These are phyloP conservation scores for Drosophila diplacantha DNA, from an alignment of 2,888 invertebrate genomes.

Conservation along the genomic window DNA sequence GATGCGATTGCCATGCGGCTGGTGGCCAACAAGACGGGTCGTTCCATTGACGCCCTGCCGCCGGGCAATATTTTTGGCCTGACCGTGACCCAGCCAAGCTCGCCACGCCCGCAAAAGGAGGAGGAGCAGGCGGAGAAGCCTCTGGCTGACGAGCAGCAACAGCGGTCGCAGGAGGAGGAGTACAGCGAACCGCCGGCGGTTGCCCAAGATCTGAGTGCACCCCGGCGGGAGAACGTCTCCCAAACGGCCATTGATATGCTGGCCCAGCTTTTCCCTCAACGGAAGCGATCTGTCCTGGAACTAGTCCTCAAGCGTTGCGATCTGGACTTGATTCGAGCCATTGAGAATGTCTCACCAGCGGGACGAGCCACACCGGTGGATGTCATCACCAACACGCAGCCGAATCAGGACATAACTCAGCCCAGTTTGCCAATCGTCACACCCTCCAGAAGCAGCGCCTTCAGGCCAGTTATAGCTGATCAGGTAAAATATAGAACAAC, in stretches of 20 bases:
- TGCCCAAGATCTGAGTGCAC: slow-evolving; percentile 58
- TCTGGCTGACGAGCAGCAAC: not conserved
- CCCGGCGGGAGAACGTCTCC: slow-evolving; percentile 79
- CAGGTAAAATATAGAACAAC: slow-evolving; percentile 49
- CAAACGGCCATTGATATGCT: slow-evolving; percentile 90
- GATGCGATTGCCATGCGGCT: slow-evolving; percentile 96
- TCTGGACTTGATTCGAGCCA: slow-evolving; percentile 87
- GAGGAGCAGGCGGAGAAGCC: slow-evolving; percentile 13
- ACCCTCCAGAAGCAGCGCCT: slow-evolving; percentile 65
- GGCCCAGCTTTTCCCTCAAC: slow-evolving; percentile 91
- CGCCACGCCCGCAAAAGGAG: not conserved
- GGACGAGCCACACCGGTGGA: slow-evolving; percentile 25
- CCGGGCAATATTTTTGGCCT: slow-evolving; percentile 95
- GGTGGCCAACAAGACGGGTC: slow-evolving; percentile 89
- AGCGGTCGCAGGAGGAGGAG: slow-evolving; percentile 9
- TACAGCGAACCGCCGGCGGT: slow-evolving; percentile 36
- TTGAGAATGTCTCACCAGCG: slow-evolving; percentile 74
- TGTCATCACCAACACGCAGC: slow-evolving; percentile 4
- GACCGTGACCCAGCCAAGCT: slow-evolving; percentile 87
- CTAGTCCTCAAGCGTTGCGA: slow-evolving; percentile 94
- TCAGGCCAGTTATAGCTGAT: slow-evolving; percentile 67
- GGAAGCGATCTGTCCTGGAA: slow-evolving; percentile 91
- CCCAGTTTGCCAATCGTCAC: slow-evolving; percentile 35
- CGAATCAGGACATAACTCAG: slow-evolving; percentile 6
- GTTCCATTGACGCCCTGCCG: slow-evolving; percentile 85